A percentile compares a stretch with the other conserved stretches of the same genome.
phyloP scores from a whole-genome alignment of 2,888 invertebrate genomes.

The Cremastobaeus sp. region DNA sequence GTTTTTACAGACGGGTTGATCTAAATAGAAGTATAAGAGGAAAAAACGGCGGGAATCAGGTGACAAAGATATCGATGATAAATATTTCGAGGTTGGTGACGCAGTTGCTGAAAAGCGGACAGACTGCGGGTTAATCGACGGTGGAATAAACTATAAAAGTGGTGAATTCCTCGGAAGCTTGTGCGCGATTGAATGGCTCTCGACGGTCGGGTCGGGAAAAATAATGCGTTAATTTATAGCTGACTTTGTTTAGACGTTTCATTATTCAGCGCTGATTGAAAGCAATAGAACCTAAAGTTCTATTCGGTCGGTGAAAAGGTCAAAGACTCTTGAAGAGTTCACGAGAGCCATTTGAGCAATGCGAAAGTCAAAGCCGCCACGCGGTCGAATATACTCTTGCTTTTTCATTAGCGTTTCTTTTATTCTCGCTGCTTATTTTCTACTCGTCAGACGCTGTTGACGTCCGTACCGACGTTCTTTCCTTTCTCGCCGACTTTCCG shows the following conservation, averaged over 20 bases:
- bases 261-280: slow-evolving; percentile 58
- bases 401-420: slow-evolving; percentile 67
- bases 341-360: slow-evolving; percentile 60
- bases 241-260: slow-evolving; percentile 56
- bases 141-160: slow-evolving; percentile 19
- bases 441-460: slow-evolving; percentile 60
- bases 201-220: slow-evolving; percentile 25
- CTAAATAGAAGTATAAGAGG: too few species aligned
- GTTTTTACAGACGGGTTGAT: too few species aligned
- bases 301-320: slow-evolving; percentile 61
- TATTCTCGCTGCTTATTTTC: slow-evolving; percentile 63
- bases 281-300: slow-evolving; percentile 53
- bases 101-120: slow-evolving; percentile 11
- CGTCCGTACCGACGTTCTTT: slow-evolving; percentile 56
- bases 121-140: slow-evolving; percentile 7
- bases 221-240: slow-evolving; percentile 50
- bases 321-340: slow-evolving; percentile 61
- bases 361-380: slow-evolving; percentile 62
- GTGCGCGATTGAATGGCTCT: slow-evolving; percentile 18
- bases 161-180: slow-evolving; percentile 27
- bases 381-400: slow-evolving; percentile 62
- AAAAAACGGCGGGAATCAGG: too few species aligned
- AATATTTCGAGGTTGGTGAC: too few species aligned
- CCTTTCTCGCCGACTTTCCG: slow-evolving; percentile 58
- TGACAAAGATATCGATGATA: too few species aligned